phyloP scores from a whole-genome alignment of 2,797 vertebrate genomes.

The Eulemur rubriventer region DNA sequence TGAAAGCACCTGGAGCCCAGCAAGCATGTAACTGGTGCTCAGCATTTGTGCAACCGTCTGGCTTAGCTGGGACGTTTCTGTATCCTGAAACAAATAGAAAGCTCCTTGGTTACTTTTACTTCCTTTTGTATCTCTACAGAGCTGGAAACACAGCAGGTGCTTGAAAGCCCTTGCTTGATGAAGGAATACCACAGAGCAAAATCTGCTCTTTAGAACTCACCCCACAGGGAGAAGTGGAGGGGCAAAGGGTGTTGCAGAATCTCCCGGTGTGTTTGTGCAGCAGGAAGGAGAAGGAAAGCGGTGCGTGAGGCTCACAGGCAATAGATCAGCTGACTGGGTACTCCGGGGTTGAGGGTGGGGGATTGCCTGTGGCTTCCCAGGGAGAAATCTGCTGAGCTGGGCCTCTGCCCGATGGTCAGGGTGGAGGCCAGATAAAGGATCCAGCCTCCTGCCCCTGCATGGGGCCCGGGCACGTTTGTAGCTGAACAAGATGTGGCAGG shows the following conservation, averaged over 20 bases:
- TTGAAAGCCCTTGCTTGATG: background rate
- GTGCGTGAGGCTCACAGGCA: background rate
- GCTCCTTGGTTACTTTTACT: background rate
- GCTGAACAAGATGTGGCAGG: conserved; percentile 72
- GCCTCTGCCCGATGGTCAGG: conserved; percentile 2
- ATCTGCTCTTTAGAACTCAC: background rate
- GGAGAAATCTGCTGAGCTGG: background rate
- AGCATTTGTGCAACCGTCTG: background rate
- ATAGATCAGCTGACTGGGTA: background rate
- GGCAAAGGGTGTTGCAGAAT: background rate
- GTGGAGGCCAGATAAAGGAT: background rate
- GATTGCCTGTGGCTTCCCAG: background rate
- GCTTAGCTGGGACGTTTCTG: background rate
- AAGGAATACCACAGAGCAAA: background rate
- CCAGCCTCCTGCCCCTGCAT: background rate
- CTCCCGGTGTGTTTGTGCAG: background rate
- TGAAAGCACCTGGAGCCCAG: background rate
- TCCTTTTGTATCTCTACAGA: background rate
- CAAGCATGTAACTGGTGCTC: background rate
- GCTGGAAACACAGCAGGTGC: background rate
- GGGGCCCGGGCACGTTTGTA: conserved; percentile 54
- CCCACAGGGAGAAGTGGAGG: background rate
- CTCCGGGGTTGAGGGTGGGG: background rate
- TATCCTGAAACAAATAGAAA: background rate
- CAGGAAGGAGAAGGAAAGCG: background rate